These are phyloP conservation scores for Scrobipalpa costella DNA, from an alignment of 2,888 invertebrate genomes.

Conservation along the genomic window DNA sequence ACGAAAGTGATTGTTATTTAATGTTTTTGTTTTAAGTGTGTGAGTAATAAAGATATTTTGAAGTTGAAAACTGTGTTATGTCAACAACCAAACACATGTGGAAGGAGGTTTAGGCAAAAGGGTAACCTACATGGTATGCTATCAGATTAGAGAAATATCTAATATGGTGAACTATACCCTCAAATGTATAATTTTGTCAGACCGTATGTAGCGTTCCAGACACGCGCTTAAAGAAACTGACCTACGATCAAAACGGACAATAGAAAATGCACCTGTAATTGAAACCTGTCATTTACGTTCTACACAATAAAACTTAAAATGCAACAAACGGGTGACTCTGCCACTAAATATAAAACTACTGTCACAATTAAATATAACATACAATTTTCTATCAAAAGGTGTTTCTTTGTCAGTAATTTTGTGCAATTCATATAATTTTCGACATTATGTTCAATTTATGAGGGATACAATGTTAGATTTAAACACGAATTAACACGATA, in stretches of 20 bases:
- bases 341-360: no score
- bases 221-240: constrained; percentile 1
- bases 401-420: constrained; percentile 1
- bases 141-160: no score
- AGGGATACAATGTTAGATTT: background rate
- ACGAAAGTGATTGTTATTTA: no score
- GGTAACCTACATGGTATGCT: no score
- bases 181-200: background rate
- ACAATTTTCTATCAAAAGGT: constrained; percentile 16
- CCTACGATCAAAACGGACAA: background rate
- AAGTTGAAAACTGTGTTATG: no score
- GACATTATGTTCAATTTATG: background rate
- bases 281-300: background rate
- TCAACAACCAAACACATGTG: no score
- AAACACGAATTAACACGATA: constrained; percentile 21
- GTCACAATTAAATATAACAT: background rate
- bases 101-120: no score
- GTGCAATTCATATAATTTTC: background rate
- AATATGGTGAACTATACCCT: no score
- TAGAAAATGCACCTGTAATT: background rate
- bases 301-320: background rate
- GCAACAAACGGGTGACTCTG: background rate
- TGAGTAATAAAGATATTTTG: no score
- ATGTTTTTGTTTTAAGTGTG: no score
- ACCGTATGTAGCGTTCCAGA: background rate